These are phyloP conservation scores for Sminthopsis crassicaudata DNA, from an alignment of 2,113 vertebrate genomes.

Conservation along the genomic window DNA sequence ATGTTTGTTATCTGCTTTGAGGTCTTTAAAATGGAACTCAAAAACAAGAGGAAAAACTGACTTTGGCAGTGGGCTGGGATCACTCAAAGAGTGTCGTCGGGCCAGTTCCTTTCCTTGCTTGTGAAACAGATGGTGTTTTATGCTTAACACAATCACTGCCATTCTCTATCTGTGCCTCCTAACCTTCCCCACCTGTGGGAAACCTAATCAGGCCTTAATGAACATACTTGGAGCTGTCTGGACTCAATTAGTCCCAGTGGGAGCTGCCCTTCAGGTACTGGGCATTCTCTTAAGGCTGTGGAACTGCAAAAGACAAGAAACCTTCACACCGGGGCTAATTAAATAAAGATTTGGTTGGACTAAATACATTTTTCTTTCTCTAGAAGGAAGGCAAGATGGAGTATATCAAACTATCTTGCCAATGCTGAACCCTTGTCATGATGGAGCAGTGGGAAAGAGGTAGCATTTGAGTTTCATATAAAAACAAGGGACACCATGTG, in stretches of 20 bases:
- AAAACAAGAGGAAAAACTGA: constrained; percentile 56
- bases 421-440: constrained; percentile 24
- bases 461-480: neutral
- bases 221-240: constrained; percentile 94
- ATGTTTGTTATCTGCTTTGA: constrained; percentile 65
- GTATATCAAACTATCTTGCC: constrained; percentile 43
- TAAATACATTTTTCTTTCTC: constrained; percentile 59
- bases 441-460: neutral
- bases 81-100: constrained; percentile 66
- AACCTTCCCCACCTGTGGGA: constrained; percentile 94
- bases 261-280: constrained; percentile 91
- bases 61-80: constrained; percentile 63
- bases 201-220: constrained; percentile 93
- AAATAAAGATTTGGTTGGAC: constrained; percentile 81
- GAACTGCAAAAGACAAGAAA: constrained; percentile 83
- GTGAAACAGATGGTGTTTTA: constrained; percentile 95
- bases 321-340: constrained; percentile 84
- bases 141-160: constrained; percentile 93
- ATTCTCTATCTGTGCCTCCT: constrained; percentile 92
- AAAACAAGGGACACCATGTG: neutral
- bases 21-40: constrained; percentile 64
- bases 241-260: constrained; percentile 97
- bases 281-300: constrained; percentile 73
- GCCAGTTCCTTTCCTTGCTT: constrained; percentile 71
- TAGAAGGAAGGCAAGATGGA: constrained; percentile 66